Base-by-base conservation (phyloP, 2,113 vertebrate species). In the Numenius arquata region DNA sequence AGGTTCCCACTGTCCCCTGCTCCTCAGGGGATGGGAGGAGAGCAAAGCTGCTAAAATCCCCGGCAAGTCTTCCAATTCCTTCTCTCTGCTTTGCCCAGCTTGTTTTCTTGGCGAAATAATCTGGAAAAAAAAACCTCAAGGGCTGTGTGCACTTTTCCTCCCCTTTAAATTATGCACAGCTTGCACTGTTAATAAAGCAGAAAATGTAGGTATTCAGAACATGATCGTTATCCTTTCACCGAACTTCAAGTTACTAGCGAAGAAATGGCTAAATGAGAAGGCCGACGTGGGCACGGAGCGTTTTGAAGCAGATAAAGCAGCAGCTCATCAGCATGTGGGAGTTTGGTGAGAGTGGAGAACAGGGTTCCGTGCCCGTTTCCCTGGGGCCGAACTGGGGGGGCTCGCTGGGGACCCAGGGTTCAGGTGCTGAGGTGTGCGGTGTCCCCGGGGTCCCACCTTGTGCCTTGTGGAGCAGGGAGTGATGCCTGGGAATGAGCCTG, bases 381-480 rank as follows among this genome's bases (percentile, higher is more conserved):
- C 48, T 2, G 21, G 15, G 25, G 36, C 22, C 0, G 1, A 58
- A 15, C 63, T 41, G 10, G 25, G 17, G 43, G 12, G 45, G 7
- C 21, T 65, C 4, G 0, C 4, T 19, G 14, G 7, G 80, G 23
- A 17, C 1, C 8, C 0, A 2, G 38, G n/a, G 5, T 19, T 36
- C 4, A 4, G 59, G 32, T 0, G 14, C 62, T 27, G 53, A 20
- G 58, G 7, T 22, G 36, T 0, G 5, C 1, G 2, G 8, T 18
- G 48, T 41, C 50, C 56, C 50, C 3, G 2, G 13, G 25, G 32
- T 55, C 43, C 3, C 10, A 4, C 32, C 36, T n/a, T 3, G 34
- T 40, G 23, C 23, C 41, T 47, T 15, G 14, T 1, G 18, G 74
- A 43, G 40, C 2, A 5, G 66, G 63, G 73, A 74, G 45, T 14